phyloP scores from a whole-genome alignment of 2,888 invertebrate species.

The Drosophila meridionalis region DNA sequence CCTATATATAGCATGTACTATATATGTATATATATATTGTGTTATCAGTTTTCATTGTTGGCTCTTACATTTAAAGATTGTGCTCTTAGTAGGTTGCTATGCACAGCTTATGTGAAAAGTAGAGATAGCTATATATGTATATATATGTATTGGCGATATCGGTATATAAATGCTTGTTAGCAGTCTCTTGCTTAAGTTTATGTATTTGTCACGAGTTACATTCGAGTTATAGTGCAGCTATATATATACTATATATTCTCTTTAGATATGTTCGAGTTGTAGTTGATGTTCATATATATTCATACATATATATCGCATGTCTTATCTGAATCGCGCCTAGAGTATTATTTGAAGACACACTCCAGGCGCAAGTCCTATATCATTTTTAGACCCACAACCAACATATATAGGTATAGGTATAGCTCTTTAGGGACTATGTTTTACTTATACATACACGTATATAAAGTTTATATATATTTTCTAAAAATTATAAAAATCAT shows the following conservation, averaged over 20 bases:
- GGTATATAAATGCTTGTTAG: constrained; percentile 69
- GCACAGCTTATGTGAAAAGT: constrained; percentile 45
- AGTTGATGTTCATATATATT: constrained; percentile 2
- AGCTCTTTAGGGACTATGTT: constrained; percentile 21
- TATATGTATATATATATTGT: constrained; percentile 25
- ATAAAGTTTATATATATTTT: constrained; percentile 27
- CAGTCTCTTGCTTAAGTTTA: constrained; percentile 70
- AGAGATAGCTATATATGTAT: constrained; percentile 41
- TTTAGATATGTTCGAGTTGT: constrained; percentile 16
- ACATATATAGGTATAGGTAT: constrained; percentile 3
- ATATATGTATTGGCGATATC: constrained; percentile 43
- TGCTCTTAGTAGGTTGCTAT: constrained; percentile 53
- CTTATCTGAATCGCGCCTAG: constrained; percentile 47
- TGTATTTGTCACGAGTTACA: constrained; percentile 77
- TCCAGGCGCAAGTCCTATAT: constrained; percentile 54
- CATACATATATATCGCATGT: constrained; percentile 5
- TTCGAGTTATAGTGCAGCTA: constrained; percentile 57
- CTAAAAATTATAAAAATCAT: constrained; percentile 36
- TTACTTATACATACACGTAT: constrained; percentile 14
- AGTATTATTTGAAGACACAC: constrained; percentile 42
- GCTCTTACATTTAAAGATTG: constrained; percentile 9
- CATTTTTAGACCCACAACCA: constrained; percentile 35
- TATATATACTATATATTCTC: background rate
- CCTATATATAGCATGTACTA: background rate
- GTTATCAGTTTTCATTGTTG: constrained; percentile 21